phyloP scores from a whole-genome alignment of 1,140 invertebrate genomes.

The Bombus waltoni region DNA sequence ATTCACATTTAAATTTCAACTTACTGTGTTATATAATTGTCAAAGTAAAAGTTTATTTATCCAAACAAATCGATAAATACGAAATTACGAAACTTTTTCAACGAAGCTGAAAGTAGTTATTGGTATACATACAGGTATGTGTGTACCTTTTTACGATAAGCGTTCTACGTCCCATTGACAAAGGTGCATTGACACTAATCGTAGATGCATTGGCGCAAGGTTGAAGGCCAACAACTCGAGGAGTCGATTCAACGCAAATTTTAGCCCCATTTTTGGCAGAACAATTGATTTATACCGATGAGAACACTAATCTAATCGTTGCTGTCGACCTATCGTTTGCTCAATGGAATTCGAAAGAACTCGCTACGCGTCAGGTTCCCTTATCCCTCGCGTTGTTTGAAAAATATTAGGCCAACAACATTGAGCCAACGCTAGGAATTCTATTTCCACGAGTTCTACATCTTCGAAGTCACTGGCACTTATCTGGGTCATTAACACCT shows the following conservation, averaged over 20 bases:
- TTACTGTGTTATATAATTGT: background rate
- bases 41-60: background rate
- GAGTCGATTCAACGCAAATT: conserved; percentile 67
- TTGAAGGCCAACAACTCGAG: conserved; percentile 41
- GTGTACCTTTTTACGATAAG: background rate
- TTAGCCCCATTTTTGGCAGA: conserved; percentile 55
- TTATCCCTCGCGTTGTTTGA: background rate
- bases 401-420: conserved; percentile 29
- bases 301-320: conserved; percentile 21
- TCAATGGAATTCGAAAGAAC: background rate
- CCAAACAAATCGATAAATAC: background rate
- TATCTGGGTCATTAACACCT: conserved; percentile 55
- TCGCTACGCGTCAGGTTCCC: background rate
- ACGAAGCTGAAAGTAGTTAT: background rate
- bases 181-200: conserved; percentile 57
- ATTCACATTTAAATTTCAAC: background rate
- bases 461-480: conserved; percentile 10
- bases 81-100: no score
- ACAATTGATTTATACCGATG: conserved; percentile 52
- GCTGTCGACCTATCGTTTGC: background rate
- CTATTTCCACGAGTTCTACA: conserved; percentile 27
- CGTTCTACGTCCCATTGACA: conserved; percentile 10
- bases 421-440: background rate
- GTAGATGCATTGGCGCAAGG: conserved; percentile 14
- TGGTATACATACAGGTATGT: background rate